phyloP scores from a whole-genome alignment of 2,113 vertebrate species.

The Mormyrus iriodes region DNA sequence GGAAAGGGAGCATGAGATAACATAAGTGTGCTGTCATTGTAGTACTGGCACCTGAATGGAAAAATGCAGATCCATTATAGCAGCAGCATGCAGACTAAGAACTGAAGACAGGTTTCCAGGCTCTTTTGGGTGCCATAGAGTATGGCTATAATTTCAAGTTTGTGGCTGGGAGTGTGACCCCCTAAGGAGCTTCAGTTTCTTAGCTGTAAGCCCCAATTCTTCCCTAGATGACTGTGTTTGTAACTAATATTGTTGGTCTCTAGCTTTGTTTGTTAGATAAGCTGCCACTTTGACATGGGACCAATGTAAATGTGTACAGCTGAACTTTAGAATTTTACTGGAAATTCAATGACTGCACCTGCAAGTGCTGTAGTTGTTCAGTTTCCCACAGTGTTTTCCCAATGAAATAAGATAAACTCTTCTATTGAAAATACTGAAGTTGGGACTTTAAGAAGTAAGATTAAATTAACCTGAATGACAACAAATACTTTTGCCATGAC shows the following conservation, averaged over 20 bases:
- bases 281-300: not conserved
- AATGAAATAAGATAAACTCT: not conserved
- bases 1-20: not conserved
- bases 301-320: constrained; percentile 4
- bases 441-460: constrained; percentile 9
- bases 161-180: not conserved
- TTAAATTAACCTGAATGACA: constrained; percentile 9
- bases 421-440: not conserved
- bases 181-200: constrained; percentile 1
- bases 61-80: not conserved
- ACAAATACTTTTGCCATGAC: constrained; percentile 3
- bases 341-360: constrained; percentile 14
- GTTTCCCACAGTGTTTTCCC: not conserved
- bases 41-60: not conserved
- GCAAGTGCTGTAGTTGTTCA: not conserved
- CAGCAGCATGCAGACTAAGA: not conserved
- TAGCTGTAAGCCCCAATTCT: not conserved
- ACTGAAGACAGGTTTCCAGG: not conserved
- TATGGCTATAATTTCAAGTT: constrained; percentile 17
- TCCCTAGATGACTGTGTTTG: not conserved
- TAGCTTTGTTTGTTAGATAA: not conserved
- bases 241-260: constrained; percentile 12
- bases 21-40: not conserved
- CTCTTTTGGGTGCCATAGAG: not conserved
- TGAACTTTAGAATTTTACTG: not conserved